These are phyloP conservation scores for Ctenomys sociabilis DNA, from an alignment of 2,113 vertebrate genomes.

Conservation along the genomic window DNA sequence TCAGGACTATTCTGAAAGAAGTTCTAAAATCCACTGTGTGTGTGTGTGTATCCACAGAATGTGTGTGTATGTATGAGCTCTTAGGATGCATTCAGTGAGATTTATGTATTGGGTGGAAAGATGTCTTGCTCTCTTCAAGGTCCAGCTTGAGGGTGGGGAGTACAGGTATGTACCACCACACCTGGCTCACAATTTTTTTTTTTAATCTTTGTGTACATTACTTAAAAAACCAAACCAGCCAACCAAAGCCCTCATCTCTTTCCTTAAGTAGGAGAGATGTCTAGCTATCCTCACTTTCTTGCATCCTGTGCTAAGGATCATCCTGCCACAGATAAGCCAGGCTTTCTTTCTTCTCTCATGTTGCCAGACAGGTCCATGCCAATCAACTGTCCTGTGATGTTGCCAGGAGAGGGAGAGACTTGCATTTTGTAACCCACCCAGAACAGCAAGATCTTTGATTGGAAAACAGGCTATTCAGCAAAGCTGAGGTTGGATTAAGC, in stretches of 20 bases:
- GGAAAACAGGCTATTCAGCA: background rate
- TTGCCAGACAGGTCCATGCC: background rate
- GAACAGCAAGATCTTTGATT: background rate
- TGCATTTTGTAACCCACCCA: background rate
- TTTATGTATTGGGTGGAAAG: background rate
- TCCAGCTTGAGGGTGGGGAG: background rate
- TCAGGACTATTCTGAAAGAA: constrained; percentile 21
- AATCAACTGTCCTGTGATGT: background rate
- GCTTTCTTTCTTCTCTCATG: background rate
- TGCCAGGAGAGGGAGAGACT: background rate
- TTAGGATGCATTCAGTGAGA: background rate
- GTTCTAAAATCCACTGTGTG: background rate
- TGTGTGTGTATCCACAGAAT: background rate
- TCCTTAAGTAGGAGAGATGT: background rate
- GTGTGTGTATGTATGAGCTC: background rate
- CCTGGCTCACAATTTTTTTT: background rate
- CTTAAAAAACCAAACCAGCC: background rate
- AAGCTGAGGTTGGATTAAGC: background rate
- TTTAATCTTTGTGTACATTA: background rate
- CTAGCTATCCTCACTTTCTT: background rate
- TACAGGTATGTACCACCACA: background rate
- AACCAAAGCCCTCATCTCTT: background rate
- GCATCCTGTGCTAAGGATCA: background rate
- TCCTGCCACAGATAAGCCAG: background rate
- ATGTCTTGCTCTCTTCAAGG: background rate